Conservation (phyloP, 2,888 invertebrate species). For the Margaritifera margaritifera region DNA sequence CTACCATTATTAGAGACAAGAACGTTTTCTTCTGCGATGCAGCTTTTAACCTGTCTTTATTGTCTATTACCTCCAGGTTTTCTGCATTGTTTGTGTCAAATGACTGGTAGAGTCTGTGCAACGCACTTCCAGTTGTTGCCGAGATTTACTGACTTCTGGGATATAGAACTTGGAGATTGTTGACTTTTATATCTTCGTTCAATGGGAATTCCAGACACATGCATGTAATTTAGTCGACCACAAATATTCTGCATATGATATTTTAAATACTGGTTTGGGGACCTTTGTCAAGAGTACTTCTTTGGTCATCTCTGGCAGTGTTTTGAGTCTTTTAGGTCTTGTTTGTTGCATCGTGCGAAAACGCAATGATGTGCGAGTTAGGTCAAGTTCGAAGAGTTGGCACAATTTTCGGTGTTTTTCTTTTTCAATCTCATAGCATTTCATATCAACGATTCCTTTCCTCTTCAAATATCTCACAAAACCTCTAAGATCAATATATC, state of each 20-base stretch:
- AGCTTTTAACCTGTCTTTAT: slow-evolving; percentile 19
- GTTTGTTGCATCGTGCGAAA: slow-evolving; percentile 1
- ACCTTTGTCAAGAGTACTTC: neutral
- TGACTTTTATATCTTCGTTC: neutral
- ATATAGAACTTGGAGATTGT: slow-evolving; percentile 19
- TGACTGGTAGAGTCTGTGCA: slow-evolving; percentile 28
- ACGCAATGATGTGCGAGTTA: neutral
- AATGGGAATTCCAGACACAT: no score
- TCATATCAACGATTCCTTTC: neutral
- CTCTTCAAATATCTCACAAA: slow-evolving; percentile 15
- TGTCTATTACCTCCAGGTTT: slow-evolving; percentile 16
- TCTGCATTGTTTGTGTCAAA: slow-evolving; percentile 19
- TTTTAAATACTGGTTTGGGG: neutral
- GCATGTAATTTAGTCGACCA: neutral
- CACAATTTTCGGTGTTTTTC: neutral
- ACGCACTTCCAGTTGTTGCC: slow-evolving; percentile 23
- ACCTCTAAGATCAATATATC: slow-evolving; percentile 11
- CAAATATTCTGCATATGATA: no score
- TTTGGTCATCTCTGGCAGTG: neutral
- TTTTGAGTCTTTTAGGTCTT: slow-evolving; percentile 11
- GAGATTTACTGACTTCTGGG: slow-evolving; percentile 7
- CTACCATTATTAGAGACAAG: slow-evolving; percentile 18
- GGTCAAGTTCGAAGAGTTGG: slow-evolving; percentile 2
- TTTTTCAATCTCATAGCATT: slow-evolving; percentile 8
- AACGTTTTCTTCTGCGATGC: slow-evolving; percentile 16